Base-by-base conservation (phyloP, 2,797 vertebrate species). In the Micrastur ruficollis region DNA sequence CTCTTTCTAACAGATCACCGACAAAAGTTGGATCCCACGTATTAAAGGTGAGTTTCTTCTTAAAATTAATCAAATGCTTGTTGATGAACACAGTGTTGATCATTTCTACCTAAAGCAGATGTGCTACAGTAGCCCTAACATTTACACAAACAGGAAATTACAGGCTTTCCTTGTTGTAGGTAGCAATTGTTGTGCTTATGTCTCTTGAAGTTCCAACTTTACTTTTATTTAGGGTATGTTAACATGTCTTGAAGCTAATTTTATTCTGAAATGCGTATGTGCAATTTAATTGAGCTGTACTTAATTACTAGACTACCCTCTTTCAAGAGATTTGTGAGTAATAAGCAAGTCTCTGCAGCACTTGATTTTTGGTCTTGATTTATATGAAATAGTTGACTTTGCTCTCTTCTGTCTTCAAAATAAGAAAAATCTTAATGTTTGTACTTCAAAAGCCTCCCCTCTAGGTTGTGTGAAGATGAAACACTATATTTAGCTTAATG, bases 1-100 rank as follows among this genome's bases (percentile, higher is more conserved):
- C 81, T 89, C 97, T 95, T 97, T 86, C 90, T 94, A 94, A 93
- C 95, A 99, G 99, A 97, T 99, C 99, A 94, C 98, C 99, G 66
- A 97, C 95, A 65, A 99, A 99, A 97, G 98, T 98, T 96, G 97
- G 97, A 95, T 97, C 98, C 97, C 98, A 98, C 81, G 92, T 97
- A 25, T 92, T 97, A 80, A 98, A 98, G 98, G 99, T 99, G 98
- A 97, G 98, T 98, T 89, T 72, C 50, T 93, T 86, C 61, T 68
- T 74, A 34, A 92, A 75, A 75, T 53, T 40, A n/a, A 0, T 47
- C 12, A 23, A 55, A 34, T 74, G 40, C 38, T 65, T 76, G 21
- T 62, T 67, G 56, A 38, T 38, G 14, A 90, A 29, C 34, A 34
- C 4, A 46, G 6, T 6, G 8, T 21, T 61, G n/a, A 68, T 12